phyloP scores from a whole-genome alignment of 2,797 vertebrate genomes.

The Liasis olivaceus region DNA sequence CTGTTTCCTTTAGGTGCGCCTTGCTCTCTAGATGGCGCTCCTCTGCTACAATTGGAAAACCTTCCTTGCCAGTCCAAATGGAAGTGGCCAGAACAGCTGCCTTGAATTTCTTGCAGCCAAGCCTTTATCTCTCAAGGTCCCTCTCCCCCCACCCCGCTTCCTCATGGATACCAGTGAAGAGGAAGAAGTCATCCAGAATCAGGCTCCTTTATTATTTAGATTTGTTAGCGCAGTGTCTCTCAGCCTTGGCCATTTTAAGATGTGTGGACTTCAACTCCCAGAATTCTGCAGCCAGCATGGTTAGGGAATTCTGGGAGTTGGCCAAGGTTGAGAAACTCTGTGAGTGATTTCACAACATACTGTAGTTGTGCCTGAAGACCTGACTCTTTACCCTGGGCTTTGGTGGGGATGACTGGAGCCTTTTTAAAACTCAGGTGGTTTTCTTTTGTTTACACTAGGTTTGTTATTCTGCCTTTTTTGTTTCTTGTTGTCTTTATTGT shows the following conservation, averaged over 20 bases:
- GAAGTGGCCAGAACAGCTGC: not conserved
- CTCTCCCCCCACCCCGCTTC: not conserved
- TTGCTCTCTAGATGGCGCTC: conserved; percentile 14
- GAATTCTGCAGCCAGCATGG: not conserved
- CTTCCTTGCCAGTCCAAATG: not conserved
- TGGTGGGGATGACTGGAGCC: not conserved
- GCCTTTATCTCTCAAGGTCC: too few relatives aligned
- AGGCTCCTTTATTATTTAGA: not conserved
- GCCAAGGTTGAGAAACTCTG: not conserved
- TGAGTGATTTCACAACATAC: not conserved
- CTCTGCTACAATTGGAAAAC: not conserved
- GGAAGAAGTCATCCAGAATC: not conserved
- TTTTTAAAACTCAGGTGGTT: not conserved
- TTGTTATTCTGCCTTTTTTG: not conserved
- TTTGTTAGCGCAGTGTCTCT: not conserved
- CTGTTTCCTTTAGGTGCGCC: not conserved
- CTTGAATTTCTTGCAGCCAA: not conserved
- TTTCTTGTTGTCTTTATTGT: not conserved
- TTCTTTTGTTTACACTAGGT: not conserved
- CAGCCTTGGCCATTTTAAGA: not conserved
- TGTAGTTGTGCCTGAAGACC: not conserved
- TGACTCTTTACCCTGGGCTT: not conserved
- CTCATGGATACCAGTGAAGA: not conserved
- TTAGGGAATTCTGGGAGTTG: not conserved
- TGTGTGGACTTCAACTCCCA: not conserved